phyloP scores from a whole-genome alignment of 2,113 vertebrate species.

The Procapra przewalskii region DNA sequence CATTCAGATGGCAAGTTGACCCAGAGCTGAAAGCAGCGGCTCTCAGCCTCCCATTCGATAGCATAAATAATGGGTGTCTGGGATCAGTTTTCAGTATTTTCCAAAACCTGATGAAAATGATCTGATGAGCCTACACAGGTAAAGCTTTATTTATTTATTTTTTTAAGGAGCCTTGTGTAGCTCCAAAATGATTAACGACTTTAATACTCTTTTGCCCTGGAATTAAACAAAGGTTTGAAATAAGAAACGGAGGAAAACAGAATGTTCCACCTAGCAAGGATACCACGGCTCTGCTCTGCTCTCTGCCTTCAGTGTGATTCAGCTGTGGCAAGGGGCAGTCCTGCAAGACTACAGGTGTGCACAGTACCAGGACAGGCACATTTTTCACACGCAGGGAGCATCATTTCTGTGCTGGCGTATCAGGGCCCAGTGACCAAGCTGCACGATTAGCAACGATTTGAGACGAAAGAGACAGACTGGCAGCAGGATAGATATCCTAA shows the following conservation, averaged over 20 bases:
- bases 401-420: background rate
- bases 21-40: background rate
- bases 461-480: slow-evolving; percentile 26
- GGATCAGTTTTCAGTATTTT: background rate
- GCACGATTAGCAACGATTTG: background rate
- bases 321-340: background rate
- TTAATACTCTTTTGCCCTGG: background rate
- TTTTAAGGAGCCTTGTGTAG: background rate
- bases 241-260: background rate
- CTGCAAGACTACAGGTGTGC: background rate
- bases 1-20: background rate
- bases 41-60: background rate
- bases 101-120: background rate
- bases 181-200: background rate
- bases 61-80: background rate
- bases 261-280: background rate
- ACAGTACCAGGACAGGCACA: fast-evolving
- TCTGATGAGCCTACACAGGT: background rate
- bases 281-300: background rate
- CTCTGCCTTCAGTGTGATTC: background rate
- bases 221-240: slow-evolving; percentile 7
- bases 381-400: background rate
- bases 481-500: slow-evolving; percentile 6
- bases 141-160: background rate
- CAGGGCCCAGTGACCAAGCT: background rate